Conservation (phyloP, 2,113 vertebrate species). For the Lamprologus callipterus region DNA sequence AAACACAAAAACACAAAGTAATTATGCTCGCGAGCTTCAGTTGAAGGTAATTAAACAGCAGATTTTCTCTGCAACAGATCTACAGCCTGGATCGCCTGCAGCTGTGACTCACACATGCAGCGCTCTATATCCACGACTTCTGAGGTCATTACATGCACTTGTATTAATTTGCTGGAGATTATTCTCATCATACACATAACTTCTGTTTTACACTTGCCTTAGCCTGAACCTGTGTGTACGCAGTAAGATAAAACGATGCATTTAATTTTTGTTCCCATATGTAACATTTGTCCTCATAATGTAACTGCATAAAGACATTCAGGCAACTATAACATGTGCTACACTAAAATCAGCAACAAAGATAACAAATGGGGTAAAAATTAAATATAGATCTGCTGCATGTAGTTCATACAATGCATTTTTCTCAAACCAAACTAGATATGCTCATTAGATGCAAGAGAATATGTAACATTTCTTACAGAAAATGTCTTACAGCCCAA, state of each 20-base stretch:
- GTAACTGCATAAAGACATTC: not conserved
- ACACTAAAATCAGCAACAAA: not conserved
- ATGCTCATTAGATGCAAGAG: not conserved
- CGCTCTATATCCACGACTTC: not conserved
- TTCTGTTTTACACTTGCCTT: not conserved
- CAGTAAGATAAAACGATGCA: not conserved
- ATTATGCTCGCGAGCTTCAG: conserved; percentile 50
- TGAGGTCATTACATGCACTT: not conserved
- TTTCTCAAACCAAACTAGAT: not conserved
- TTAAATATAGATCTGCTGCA: not conserved
- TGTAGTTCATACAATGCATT: not conserved
- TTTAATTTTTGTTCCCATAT: not conserved
- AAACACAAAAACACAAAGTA: conserved; percentile 53
- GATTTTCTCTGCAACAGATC: conserved; percentile 10
- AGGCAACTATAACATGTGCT: not conserved
- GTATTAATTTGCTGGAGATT: not conserved
- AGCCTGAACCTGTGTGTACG: not conserved
- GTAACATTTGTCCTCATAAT: not conserved
- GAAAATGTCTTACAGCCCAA: not conserved
- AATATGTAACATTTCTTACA: not conserved
- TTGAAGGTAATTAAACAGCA: conserved; percentile 61
- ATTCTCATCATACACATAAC: not conserved
- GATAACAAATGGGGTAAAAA: not conserved
- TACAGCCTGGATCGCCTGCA: not conserved
- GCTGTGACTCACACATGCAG: not conserved